Evolutionary conservation across 1,140 invertebrate genomes (phyloP).

Genomic region (Matsumurasca onukii): DNA sequence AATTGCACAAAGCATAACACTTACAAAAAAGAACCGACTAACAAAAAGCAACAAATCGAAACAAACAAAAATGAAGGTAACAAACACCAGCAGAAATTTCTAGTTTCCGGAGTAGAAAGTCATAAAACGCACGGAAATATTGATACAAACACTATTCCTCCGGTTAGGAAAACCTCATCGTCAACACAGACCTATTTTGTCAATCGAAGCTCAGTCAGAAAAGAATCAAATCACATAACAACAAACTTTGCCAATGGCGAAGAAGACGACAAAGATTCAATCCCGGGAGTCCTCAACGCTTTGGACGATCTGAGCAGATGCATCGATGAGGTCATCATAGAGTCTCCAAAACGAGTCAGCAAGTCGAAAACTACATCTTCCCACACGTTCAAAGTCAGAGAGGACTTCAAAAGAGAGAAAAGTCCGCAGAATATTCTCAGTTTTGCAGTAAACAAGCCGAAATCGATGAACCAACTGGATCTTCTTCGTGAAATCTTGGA

Average conservation of each 20-base stretch:
- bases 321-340: constrained; percentile 37
- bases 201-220: not conserved
- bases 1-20: not conserved
- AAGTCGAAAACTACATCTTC: not conserved
- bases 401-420: constrained; percentile 11
- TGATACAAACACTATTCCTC: constrained; percentile 7
- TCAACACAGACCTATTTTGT: constrained; percentile 14
- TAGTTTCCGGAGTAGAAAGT: not conserved
- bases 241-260: not conserved
- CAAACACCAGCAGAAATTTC: not conserved
- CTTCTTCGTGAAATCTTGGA: constrained; percentile 34
- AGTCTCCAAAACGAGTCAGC: constrained; percentile 10
- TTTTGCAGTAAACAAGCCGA: not conserved
- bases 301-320: constrained; percentile 37
- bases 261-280: not conserved
- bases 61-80: not conserved
- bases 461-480: constrained; percentile 21
- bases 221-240: not conserved
- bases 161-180: constrained; percentile 6
- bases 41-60: not conserved
- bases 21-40: not conserved
- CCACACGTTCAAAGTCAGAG: constrained; percentile 27
- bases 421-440: not conserved
- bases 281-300: constrained; percentile 34
- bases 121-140: not conserved